phyloP scores from a whole-genome alignment of 2,888 invertebrate genomes.

The Cataglyphis albicans region DNA sequence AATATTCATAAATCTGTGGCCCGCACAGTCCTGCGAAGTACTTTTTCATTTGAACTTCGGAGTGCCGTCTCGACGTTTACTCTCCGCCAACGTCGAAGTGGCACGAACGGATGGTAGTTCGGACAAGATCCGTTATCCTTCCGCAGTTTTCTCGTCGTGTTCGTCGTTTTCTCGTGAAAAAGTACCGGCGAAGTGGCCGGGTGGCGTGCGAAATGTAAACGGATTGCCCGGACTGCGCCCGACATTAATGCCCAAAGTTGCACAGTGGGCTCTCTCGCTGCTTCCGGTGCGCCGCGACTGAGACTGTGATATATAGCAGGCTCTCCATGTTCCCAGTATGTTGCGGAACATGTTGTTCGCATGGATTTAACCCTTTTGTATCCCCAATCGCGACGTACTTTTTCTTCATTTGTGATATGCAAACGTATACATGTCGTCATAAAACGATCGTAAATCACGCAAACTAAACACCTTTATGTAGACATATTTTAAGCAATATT shows the following conservation, averaged over 20 bases:
- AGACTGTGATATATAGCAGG: constrained; percentile 44
- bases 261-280: constrained; percentile 43
- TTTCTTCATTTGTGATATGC: constrained; percentile 21
- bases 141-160: constrained; percentile 43
- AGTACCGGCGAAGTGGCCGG: constrained; percentile 53
- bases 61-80: constrained; percentile 34
- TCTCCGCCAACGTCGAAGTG: constrained; percentile 36
- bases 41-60: constrained; percentile 43
- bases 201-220: constrained; percentile 64
- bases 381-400: constrained; percentile 13
- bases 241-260: constrained; percentile 69
- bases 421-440: constrained; percentile 14
- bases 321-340: constrained; percentile 25
- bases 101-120: constrained; percentile 48
- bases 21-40: neutral
- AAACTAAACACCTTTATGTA: neutral
- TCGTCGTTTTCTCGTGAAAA: constrained; percentile 41
- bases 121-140: constrained; percentile 57
- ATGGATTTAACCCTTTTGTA: constrained; percentile 47
- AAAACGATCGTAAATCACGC: constrained; percentile 2
- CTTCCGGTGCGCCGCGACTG: constrained; percentile 40
- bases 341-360: constrained; percentile 39
- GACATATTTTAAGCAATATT: neutral
- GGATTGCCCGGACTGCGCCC: constrained; percentile 60
- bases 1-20: constrained; percentile 26